Evolutionary conservation across 2,797 vertebrate species (phyloP).

Genomic region (Stomatorhinus walkeri): DNA sequence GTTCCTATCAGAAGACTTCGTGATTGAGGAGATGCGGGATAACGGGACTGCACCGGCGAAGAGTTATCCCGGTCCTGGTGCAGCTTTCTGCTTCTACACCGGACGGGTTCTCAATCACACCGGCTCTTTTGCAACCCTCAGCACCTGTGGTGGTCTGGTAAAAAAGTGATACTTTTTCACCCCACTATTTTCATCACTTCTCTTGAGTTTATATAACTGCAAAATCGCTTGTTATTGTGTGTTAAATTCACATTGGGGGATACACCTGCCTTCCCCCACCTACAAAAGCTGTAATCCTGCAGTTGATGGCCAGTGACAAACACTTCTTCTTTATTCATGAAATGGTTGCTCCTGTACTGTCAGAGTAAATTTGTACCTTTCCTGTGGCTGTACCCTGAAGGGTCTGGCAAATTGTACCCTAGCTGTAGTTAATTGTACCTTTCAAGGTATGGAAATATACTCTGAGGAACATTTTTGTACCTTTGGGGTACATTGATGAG

Average conservation of each 20-base stretch:
- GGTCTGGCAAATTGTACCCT: not conserved
- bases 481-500: not conserved
- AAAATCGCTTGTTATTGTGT: not conserved
- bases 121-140: conserved; percentile 74
- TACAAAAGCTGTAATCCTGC: not conserved
- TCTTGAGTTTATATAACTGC: not conserved
- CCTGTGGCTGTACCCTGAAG: not conserved
- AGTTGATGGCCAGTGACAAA: not conserved
- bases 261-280: not conserved
- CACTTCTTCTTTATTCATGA: not conserved
- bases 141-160: conserved; percentile 85
- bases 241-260: not conserved
- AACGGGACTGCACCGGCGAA: conserved; percentile 42
- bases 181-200: not conserved
- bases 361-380: not conserved
- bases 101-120: conserved; percentile 75
- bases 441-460: not conserved
- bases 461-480: not conserved
- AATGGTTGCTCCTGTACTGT: not conserved
- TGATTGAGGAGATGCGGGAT: conserved; percentile 61
- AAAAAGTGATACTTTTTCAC: conserved; percentile 26
- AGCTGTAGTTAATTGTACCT: not conserved
- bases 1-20: conserved; percentile 71
- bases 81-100: conserved; percentile 75
- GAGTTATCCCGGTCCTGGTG: conserved; percentile 28